Evolutionary conservation across 2,888 invertebrate species (phyloP).

Genomic region (Glaucopsyche alexis): DNA sequence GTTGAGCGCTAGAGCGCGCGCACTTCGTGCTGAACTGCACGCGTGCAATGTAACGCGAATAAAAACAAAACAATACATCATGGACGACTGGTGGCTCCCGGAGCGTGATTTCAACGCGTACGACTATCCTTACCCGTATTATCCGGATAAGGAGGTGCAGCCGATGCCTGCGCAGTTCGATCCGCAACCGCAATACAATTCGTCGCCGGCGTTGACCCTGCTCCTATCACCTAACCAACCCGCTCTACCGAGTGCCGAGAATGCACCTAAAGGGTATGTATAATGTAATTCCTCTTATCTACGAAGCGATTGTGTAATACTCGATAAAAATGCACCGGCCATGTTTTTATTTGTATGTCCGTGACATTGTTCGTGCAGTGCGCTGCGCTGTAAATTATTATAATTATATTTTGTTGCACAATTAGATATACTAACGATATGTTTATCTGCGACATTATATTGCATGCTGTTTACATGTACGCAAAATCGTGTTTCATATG

Average conservation of each 20-base stretch:
- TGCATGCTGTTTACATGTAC: slow-evolving; percentile 6
- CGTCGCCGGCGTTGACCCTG: slow-evolving; percentile 39
- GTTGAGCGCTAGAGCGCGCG: slow-evolving; percentile 57
- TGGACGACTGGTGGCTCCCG: slow-evolving; percentile 37
- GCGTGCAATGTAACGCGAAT: slow-evolving; percentile 52
- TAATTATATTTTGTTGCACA: slow-evolving; percentile 21
- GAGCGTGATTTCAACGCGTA: slow-evolving; percentile 40
- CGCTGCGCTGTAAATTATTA: slow-evolving; percentile 17
- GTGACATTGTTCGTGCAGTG: slow-evolving; percentile 34
- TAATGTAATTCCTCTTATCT: neutral
- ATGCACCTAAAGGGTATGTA: slow-evolving; percentile 38
- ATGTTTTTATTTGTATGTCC: neutral
- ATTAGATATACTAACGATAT: slow-evolving; percentile 4
- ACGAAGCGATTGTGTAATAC: neutral
- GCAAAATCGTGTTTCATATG: slow-evolving; percentile 11
- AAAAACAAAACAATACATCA: slow-evolving; percentile 29
- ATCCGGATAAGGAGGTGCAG: slow-evolving; percentile 40
- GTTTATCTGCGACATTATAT: slow-evolving; percentile 17
- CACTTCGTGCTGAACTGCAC: slow-evolving; percentile 61
- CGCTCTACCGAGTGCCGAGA: slow-evolving; percentile 37
- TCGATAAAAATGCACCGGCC: neutral
- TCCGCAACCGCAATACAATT: slow-evolving; percentile 40
- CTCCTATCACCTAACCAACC: slow-evolving; percentile 38
- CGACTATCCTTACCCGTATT: slow-evolving; percentile 44
- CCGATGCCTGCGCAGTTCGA: slow-evolving; percentile 37